Conservation (phyloP, 2,113 vertebrate genomes). For the Microcebus griseorufus region DNA sequence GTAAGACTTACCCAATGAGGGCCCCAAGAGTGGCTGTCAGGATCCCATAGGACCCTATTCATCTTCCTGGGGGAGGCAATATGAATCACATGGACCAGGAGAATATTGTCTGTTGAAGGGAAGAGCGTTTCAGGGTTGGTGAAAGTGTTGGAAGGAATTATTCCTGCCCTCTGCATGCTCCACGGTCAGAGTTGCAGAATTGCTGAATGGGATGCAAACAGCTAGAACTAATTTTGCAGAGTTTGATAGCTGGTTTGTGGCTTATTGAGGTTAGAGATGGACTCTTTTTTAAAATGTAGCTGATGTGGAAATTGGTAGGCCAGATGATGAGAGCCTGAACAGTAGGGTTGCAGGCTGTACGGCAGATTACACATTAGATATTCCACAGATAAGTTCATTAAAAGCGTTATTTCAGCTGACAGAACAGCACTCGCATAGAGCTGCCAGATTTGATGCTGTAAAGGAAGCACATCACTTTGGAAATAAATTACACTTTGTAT, state of each 20-base stretch:
- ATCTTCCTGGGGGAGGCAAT: not conserved
- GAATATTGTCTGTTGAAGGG: not conserved
- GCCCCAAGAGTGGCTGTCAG: not conserved
- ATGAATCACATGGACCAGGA: not conserved
- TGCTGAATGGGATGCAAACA: not conserved
- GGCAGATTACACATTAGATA: slow-evolving; percentile 57
- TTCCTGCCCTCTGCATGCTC: not conserved
- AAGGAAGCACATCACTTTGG: slow-evolving; percentile 70
- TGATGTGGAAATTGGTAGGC: slow-evolving; percentile 43
- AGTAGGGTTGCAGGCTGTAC: not conserved
- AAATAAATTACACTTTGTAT: slow-evolving; percentile 73
- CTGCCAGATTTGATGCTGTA: slow-evolving; percentile 63
- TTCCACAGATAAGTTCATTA: slow-evolving; percentile 62
- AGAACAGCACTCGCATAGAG: slow-evolving; percentile 66
- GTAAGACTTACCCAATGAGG: not conserved
- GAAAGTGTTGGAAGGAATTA: not conserved
- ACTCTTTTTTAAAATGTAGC: slow-evolving; percentile 12
- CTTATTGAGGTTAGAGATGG: slow-evolving; percentile 12
- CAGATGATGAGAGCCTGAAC: slow-evolving; percentile 29
- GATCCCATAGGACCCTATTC: not conserved
- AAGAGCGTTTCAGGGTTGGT: not conserved
- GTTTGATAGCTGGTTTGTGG: not conserved
- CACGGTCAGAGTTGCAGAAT: not conserved
- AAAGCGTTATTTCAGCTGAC: slow-evolving; percentile 62
- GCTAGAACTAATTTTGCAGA: not conserved